phyloP scores from a whole-genome alignment of 2,113 vertebrate genomes.

The human region GRCh38 chr1:198360001-198360500 shows the following conservation, averaged over 20 bases:
- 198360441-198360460: constrained; percentile 76
- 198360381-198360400: constrained; percentile 42
- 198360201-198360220: neutral
- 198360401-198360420: constrained; percentile 65
- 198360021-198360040: constrained; percentile 84
- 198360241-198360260: constrained; percentile 39
- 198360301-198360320: constrained; percentile 67
- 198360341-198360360: neutral
- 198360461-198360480: constrained; percentile 80
- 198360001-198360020: constrained; percentile 81
- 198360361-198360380: constrained; percentile 30
- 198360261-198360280: constrained; percentile 60
- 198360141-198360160: neutral
- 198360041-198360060: constrained; percentile 86
- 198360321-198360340: constrained; percentile 56
- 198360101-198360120: constrained; percentile 58
- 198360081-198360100: constrained; percentile 74
- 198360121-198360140: neutral
- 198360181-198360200: constrained; percentile 34
- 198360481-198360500: constrained; percentile 80
- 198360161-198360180: constrained; percentile 37
- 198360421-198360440: constrained; percentile 35
- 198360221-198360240: constrained; percentile 56
- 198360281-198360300: constrained; percentile 42
- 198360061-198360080: constrained; percentile 78